Percentiles rank a stretch among this genome's conserved stretches.
phyloP scores from a whole-genome alignment of 2,113 vertebrate genomes.

The Megalops atlanticus region DNA sequence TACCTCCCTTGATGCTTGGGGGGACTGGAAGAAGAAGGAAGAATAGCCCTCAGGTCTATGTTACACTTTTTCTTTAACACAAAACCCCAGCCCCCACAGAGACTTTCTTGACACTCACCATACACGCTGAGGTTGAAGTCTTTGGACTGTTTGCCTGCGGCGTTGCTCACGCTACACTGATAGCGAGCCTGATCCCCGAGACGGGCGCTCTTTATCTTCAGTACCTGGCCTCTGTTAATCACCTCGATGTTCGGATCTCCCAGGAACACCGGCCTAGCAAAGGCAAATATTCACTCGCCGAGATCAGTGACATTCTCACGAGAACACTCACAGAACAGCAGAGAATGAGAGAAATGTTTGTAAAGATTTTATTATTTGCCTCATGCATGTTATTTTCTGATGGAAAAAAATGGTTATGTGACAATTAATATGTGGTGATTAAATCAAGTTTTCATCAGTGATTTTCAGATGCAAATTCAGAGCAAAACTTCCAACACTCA shows the following conservation, averaged over 20 bases:
- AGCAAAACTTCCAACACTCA: slow-evolving; percentile 63
- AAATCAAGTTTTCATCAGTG: neutral
- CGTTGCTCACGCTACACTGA: slow-evolving; percentile 83
- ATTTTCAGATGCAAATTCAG: neutral
- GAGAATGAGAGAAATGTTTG: too few species aligned
- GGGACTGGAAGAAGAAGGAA: slow-evolving; percentile 72
- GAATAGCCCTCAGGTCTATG: too few species aligned
- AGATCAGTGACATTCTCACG: neutral
- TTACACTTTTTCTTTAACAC: neutral
- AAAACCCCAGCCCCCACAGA: neutral
- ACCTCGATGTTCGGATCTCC: slow-evolving; percentile 84
- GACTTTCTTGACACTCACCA: slow-evolving; percentile 64
- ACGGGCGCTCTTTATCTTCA: slow-evolving; percentile 80
- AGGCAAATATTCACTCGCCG: slow-evolving; percentile 26
- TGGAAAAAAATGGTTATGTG: neutral
- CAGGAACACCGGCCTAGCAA: slow-evolving; percentile 79
- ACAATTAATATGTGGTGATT: neutral
- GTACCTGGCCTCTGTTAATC: slow-evolving; percentile 76
- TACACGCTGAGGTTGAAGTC: slow-evolving; percentile 82
- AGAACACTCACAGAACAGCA: neutral
- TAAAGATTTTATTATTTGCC: neutral
- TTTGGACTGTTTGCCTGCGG: slow-evolving; percentile 85
- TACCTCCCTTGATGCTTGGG: slow-evolving; percentile 89
- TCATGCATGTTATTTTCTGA: neutral
- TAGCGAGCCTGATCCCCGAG: slow-evolving; percentile 88